These are phyloP conservation scores for Cremastobaeus sp. DNA, from an alignment of 2,888 invertebrate genomes.

Conservation along the genomic window DNA sequence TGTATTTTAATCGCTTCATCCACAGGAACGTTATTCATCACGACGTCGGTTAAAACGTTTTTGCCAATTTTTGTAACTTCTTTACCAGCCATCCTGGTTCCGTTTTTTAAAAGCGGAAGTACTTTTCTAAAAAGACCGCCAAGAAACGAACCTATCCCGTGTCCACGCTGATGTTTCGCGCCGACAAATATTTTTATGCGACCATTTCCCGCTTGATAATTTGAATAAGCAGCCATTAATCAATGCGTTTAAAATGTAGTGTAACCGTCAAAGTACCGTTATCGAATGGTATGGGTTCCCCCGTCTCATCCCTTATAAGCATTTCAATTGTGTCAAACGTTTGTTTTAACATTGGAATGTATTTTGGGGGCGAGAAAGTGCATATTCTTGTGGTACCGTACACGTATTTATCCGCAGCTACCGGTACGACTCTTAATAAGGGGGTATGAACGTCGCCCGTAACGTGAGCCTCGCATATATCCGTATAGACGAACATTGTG, in stretches of 20 bases:
- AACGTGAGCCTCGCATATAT: too few relatives aligned
- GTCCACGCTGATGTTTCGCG: not conserved
- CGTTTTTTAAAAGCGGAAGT: not conserved
- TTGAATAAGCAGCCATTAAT: not conserved
- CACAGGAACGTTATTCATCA: too few relatives aligned
- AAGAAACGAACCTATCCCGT: too few relatives aligned
- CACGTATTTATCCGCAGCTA: conserved; percentile 1
- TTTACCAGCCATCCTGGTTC: not conserved
- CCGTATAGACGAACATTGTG: too few relatives aligned
- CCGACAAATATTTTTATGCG: not conserved
- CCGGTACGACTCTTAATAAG: conserved; percentile 18
- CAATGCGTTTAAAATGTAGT: conserved; percentile 12
- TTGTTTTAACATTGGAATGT: conserved; percentile 28
- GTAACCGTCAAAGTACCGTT: conserved; percentile 8
- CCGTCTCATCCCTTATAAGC: too few relatives aligned
- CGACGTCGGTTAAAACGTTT: not conserved
- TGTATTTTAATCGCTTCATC: too few relatives aligned
- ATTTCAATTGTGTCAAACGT: conserved; percentile 32
- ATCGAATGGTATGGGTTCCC: conserved; percentile 42
- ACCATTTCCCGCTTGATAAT: not conserved
- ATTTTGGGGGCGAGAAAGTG: conserved; percentile 28
- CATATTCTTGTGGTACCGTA: conserved; percentile 13
- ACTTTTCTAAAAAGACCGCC: not conserved
- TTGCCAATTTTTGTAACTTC: not conserved
- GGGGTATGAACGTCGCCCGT: conserved; percentile 15